Base-by-base conservation (phyloP, 2,888 invertebrate species). In the Hypomecis punctinalis region DNA sequence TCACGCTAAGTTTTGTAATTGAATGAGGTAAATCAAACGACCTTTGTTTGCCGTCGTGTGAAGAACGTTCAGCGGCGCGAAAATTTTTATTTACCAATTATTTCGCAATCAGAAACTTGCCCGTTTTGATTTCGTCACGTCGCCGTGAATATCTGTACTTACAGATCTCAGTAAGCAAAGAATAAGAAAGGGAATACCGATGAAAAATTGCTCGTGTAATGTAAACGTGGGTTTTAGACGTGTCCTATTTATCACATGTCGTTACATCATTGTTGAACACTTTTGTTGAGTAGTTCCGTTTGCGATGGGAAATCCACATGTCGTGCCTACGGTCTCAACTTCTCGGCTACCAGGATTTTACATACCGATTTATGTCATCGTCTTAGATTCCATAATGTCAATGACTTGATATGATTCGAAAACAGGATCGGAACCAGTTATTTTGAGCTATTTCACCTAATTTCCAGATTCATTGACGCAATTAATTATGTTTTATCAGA, bases 21-120 rank as follows among this genome's bases (percentile, higher is more conserved):
- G 69, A 75, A 71, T 72, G 67, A 76, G 69, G 74, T 76, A 76
- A 79, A 78, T 74, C 67, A 70, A 74, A 76, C 74, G 83, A 80
- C 84, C 83, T 86, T 82, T 80, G 77, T 74, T 73, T 71, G 72
- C 73, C 74, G 75, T 76, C 75, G 75, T 76, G 69, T 77, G 79
- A 82, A 78, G 78, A 83, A 79, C 78, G 76, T 76, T 73, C 74
- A 79, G 70, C 74, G 78, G 74, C 76, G 85, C 82, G 81, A 85
- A 84, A 82, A 78, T 77, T 77, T 78, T 79, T 83, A 80, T 85
- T 84, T 82, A 83, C 80, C 77, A 79, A 80, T 81, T 80, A 83
- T 87, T 85, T 86, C 80, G 79, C 82, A 85, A 86, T 78, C 69
- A 68, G 64, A 79, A 82, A 82, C 82, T 80, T 77, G 83, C 80